A percentile compares a stretch with the other conserved stretches of the same genome.
Evolutionary conservation across 1,140 invertebrate genomes (phyloP).

Genomic region (Lucilia sericata): DNA sequence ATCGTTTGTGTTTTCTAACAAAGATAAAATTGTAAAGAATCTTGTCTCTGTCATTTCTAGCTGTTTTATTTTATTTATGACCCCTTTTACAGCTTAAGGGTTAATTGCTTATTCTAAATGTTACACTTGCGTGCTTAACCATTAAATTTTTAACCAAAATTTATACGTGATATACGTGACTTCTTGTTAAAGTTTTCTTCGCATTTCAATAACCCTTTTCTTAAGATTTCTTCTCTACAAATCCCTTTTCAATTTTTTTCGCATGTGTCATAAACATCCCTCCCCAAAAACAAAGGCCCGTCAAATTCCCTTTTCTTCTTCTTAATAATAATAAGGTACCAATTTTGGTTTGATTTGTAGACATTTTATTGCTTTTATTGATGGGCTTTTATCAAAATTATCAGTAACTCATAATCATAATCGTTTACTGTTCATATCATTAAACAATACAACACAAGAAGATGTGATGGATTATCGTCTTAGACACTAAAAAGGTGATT

Average conservation of each 20-base stretch:
- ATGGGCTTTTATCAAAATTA: constrained; percentile 42
- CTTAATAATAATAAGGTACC: background rate
- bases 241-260: background rate
- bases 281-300: background rate
- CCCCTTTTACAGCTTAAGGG: background rate
- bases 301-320: background rate
- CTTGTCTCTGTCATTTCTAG: too few species aligned
- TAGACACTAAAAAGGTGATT: background rate
- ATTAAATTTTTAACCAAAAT: background rate
- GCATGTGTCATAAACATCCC: constrained; percentile 38
- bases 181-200: background rate
- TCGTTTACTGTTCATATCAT: background rate
- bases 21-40: too few species aligned
- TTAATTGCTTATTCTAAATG: background rate
- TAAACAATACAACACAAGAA: background rate
- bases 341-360: constrained; percentile 40
- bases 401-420: background rate
- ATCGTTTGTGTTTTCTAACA: too few species aligned
- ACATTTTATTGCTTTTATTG: constrained; percentile 44
- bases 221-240: background rate
- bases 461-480: background rate
- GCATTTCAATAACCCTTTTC: constrained; percentile 36
- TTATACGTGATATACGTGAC: constrained; percentile 35
- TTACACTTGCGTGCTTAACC: constrained; percentile 34
- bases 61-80: background rate